A percentile compares a stretch with the other conserved stretches of the same genome.
phyloP scores from a whole-genome alignment of 2,797 vertebrate genomes.

The Syndactyla subalaris region DNA sequence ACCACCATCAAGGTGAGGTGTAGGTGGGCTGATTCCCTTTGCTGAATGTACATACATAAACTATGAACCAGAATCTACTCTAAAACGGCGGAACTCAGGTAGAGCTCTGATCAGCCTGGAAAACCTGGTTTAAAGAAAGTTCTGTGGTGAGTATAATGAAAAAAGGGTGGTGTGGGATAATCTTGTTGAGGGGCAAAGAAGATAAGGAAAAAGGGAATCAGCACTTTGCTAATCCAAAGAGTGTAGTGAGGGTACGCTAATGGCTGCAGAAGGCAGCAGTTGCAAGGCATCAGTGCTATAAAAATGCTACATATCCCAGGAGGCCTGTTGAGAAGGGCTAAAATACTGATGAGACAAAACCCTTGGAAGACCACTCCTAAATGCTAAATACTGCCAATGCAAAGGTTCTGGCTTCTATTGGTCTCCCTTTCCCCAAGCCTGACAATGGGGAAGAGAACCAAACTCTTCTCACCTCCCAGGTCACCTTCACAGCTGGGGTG shows the following conservation, averaged over 20 bases:
- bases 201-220: neutral
- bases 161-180: neutral
- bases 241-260: neutral
- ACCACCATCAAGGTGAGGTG: neutral
- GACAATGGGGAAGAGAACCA: neutral
- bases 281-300: neutral
- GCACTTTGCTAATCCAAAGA: neutral
- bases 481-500: fast-evolving
- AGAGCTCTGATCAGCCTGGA: neutral
- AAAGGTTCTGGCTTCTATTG: neutral
- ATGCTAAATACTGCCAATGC: neutral
- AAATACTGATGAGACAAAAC: neutral
- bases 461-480: neutral
- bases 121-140: neutral
- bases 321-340: neutral
- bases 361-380: neutral
- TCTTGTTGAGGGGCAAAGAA: neutral
- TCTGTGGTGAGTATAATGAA: neutral
- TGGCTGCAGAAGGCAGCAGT: neutral
- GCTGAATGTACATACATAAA: neutral
- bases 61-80: neutral
- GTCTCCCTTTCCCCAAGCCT: neutral
- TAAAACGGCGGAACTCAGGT: neutral
- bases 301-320: neutral
- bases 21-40: neutral